Conservation (phyloP, 1,140 invertebrate species). For the Trichogramma pretiosum region DNA sequence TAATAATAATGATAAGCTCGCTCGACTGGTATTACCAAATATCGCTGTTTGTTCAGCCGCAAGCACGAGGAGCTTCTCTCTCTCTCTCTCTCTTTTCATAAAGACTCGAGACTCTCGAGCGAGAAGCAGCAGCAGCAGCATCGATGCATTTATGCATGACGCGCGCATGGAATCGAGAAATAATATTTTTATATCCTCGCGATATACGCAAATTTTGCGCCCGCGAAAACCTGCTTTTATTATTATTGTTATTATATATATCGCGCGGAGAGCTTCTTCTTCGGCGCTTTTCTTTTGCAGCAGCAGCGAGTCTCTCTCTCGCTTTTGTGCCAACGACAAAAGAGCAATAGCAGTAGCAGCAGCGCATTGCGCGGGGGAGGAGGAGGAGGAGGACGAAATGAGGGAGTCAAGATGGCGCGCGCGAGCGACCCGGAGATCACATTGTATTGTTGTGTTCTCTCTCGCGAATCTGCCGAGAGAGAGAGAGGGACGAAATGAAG, state of each 20-base stretch:
- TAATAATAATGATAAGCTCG: too few species aligned
- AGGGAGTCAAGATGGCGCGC: constrained; percentile 39
- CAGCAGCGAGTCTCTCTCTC: neutral
- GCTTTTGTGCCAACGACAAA: neutral
- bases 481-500: constrained; percentile 37
- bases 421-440: too few species aligned
- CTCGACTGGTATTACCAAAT: too few species aligned
- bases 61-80: constrained; percentile 11
- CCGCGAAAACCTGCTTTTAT: too few species aligned
- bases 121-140: too few species aligned
- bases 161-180: constrained; percentile 20
- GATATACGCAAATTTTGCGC: too few species aligned
- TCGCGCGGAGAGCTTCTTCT: too few species aligned
- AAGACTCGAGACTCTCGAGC: constrained; percentile 13
- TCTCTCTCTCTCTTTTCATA: too few species aligned
- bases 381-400: constrained; percentile 5
- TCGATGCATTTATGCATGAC: constrained; percentile 29
- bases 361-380: constrained; percentile 18
- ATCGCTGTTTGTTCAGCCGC: constrained; percentile 31
- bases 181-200: constrained; percentile 31
- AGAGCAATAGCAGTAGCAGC: constrained; percentile 30
- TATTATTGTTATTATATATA: too few species aligned
- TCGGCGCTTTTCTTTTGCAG: too few species aligned
- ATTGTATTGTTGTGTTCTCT: too few species aligned
- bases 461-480: too few species aligned